Conservation (phyloP, 2,113 vertebrate genomes). For the Cyanistes caeruleus region DNA sequence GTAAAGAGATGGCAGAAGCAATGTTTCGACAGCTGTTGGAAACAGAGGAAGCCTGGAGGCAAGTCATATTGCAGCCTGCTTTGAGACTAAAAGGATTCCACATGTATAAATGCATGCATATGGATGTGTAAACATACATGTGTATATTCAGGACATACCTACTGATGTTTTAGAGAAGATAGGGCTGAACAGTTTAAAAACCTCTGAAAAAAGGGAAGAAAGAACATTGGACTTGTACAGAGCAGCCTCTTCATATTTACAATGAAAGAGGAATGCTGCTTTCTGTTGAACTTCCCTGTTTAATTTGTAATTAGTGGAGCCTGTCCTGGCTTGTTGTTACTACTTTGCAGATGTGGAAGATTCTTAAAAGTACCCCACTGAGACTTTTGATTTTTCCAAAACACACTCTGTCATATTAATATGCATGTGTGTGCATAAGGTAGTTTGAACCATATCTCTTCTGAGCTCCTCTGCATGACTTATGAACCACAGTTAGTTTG, state of each 20-base stretch:
- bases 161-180: not conserved
- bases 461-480: not conserved
- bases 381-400: not conserved
- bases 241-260: not conserved
- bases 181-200: not conserved
- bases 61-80: not conserved
- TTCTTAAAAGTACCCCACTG: not conserved
- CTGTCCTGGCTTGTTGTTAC: not conserved
- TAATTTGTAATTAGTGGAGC: not conserved
- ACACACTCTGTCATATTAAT: not conserved
- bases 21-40: slow-evolving; percentile 85
- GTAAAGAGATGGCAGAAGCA: slow-evolving; percentile 89
- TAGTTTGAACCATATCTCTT: not conserved
- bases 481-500: not conserved
- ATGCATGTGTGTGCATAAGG: not conserved
- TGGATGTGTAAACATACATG: not conserved
- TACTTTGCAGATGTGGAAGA: not conserved
- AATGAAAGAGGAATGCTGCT: not conserved
- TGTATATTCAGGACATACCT: not conserved
- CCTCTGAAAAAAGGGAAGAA: not conserved
- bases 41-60: slow-evolving; percentile 83
- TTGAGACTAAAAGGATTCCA: not conserved
- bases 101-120: no score
- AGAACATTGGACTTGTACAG: not conserved
- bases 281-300: not conserved